Evolutionary conservation across 2,113 vertebrate genomes (phyloP).

Genomic region (Taxidea taxus): DNA sequence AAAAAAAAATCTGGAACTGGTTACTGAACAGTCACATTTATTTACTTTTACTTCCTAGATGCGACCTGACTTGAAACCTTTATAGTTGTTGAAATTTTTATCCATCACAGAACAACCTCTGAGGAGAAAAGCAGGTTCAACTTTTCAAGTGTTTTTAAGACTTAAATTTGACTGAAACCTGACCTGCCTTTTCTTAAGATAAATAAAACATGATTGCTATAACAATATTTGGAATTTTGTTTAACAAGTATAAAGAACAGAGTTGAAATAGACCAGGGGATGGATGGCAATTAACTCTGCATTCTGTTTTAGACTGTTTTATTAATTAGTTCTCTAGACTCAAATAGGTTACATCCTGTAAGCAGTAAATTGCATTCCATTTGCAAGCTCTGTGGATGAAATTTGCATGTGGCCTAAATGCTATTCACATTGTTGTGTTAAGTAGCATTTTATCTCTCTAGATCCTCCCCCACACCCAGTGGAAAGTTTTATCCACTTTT

Average conservation of each 20-base stretch:
- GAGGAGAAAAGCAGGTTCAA: neutral
- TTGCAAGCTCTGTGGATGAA: slow-evolving; percentile 37
- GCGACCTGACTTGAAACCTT: neutral
- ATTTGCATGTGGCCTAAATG: slow-evolving; percentile 60
- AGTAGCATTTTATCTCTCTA: slow-evolving; percentile 46
- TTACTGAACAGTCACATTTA: neutral
- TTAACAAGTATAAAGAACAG: neutral
- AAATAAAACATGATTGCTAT: neutral
- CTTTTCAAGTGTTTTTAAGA: slow-evolving; percentile 12
- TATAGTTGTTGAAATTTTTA: neutral
- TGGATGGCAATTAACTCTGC: neutral
- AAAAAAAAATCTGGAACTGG: neutral
- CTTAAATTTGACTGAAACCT: neutral
- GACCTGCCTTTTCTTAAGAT: neutral
- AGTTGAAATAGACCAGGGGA: slow-evolving; percentile 23
- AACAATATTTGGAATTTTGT: slow-evolving; percentile 49
- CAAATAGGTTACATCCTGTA: slow-evolving; percentile 18
- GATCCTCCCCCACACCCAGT: neutral
- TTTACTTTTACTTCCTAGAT: neutral
- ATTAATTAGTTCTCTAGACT: slow-evolving; percentile 58
- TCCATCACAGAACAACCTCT: neutral
- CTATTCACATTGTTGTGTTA: slow-evolving; percentile 63
- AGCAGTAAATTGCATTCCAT: slow-evolving; percentile 55
- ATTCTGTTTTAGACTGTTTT: slow-evolving; percentile 54
- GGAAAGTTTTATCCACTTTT: slow-evolving; percentile 32